phyloP scores from a whole-genome alignment of 2,797 vertebrate species.

The Acanthiza pusilla region DNA sequence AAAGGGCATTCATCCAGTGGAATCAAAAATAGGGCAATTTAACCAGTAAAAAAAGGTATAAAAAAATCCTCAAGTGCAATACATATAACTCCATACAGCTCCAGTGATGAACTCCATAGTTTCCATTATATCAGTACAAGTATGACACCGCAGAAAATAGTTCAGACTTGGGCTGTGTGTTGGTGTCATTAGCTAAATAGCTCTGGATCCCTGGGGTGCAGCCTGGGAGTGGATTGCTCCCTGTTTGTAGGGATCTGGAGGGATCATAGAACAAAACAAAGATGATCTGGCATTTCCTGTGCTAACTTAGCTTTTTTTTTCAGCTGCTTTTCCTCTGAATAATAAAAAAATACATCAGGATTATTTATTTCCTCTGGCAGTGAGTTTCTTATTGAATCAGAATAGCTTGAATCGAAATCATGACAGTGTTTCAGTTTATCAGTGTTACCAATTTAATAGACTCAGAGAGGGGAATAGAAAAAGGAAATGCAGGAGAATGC shows the following conservation, averaged over 20 bases:
- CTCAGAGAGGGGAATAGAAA: not conserved
- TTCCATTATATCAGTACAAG: not conserved
- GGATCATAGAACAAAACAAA: not conserved
- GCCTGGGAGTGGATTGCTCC: not conserved
- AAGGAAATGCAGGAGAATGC: not conserved
- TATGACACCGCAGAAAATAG: not conserved
- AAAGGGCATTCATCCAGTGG: not conserved
- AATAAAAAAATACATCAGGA: not conserved
- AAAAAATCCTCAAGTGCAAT: not conserved
- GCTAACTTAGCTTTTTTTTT: not conserved
- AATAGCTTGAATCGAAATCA: not conserved
- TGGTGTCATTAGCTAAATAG: not conserved
- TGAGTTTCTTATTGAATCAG: not conserved
- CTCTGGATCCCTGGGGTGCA: rapidly evolving
- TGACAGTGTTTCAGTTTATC: not conserved
- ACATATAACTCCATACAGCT: not conserved
- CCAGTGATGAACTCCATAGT: not conserved
- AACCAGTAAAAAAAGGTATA: not conserved
- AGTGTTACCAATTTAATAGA: not conserved
- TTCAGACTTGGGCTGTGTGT: not conserved
- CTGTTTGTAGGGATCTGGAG: rapidly evolving
- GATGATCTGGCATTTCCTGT: not conserved
- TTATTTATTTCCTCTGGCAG: not conserved
- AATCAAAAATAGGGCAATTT: not conserved
- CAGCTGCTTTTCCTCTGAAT: not conserved